Conservation (phyloP, 2,797 vertebrate genomes). For the Thalassophryne amazonica region DNA sequence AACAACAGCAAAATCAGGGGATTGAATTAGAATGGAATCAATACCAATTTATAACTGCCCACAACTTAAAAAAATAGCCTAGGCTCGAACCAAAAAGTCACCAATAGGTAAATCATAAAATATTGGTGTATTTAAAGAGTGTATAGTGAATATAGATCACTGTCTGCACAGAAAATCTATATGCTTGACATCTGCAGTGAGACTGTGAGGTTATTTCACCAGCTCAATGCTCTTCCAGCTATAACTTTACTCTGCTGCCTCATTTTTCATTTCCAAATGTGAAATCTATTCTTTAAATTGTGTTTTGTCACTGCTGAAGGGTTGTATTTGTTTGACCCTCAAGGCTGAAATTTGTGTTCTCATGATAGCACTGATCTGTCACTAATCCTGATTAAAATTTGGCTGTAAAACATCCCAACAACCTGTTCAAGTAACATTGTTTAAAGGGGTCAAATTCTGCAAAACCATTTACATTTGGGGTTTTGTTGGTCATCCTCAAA, state of each 20-base stretch:
- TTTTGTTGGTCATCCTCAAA: no score
- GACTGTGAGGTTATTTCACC: slow-evolving; percentile 54
- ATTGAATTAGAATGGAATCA: slow-evolving; percentile 76
- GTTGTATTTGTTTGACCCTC: slow-evolving; percentile 41
- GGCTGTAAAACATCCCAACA: no score
- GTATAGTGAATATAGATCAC: slow-evolving; percentile 72
- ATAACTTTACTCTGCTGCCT: slow-evolving; percentile 51
- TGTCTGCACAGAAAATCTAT: slow-evolving; percentile 68
- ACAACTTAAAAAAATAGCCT: slow-evolving; percentile 59
- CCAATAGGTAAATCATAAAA: slow-evolving; percentile 76
- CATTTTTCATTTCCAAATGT: slow-evolving; percentile 69
- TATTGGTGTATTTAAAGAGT: slow-evolving; percentile 68
- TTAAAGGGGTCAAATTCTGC: no score
- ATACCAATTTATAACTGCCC: slow-evolving; percentile 75
- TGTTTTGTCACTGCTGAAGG: slow-evolving; percentile 50
- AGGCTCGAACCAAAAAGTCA: slow-evolving; percentile 53
- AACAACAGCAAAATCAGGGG: slow-evolving; percentile 38
- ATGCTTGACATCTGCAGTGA: slow-evolving; percentile 52
- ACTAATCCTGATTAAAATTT: no score
- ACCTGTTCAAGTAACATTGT: no score
- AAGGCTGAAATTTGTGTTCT: slow-evolving; percentile 25
- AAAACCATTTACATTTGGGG: no score
- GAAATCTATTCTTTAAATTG: slow-evolving; percentile 65
- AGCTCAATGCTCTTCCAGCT: slow-evolving; percentile 58
- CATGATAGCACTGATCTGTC: slow-evolving; percentile 16